Evolutionary conservation across 2,888 invertebrate species (phyloP).

Genomic region (Pseudanteris insignis): DNA sequence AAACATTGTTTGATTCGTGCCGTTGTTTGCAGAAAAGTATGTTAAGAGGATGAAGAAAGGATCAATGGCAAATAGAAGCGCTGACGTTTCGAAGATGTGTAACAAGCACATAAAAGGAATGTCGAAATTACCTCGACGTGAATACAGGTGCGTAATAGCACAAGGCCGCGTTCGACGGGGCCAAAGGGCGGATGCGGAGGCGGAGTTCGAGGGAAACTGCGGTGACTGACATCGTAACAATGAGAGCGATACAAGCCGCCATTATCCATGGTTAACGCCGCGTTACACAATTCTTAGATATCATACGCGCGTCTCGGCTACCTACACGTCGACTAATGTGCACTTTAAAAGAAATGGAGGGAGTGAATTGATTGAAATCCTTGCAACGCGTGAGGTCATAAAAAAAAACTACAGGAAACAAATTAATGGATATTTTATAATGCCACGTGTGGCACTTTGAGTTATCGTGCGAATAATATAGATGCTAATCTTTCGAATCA

Average conservation of each 20-base stretch:
- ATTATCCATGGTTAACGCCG: slow-evolving; percentile 47
- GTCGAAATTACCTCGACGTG: slow-evolving; percentile 19
- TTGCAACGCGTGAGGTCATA: slow-evolving; percentile 7
- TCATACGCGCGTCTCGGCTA: slow-evolving; percentile 28
- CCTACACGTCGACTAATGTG: slow-evolving; percentile 16
- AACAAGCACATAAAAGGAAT: slow-evolving; percentile 26
- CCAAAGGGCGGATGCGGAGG: slow-evolving; percentile 44
- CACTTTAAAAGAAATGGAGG: slow-evolving; percentile 22
- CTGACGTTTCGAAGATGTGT: slow-evolving; percentile 29
- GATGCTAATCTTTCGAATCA: no score
- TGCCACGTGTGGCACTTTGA: no score
- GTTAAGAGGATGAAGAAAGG: slow-evolving; percentile 24
- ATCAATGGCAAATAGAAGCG: slow-evolving; percentile 24
- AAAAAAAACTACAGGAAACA: slow-evolving; percentile 3
- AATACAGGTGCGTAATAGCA: slow-evolving; percentile 43
- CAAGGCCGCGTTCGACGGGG: slow-evolving; percentile 36
- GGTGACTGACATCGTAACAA: slow-evolving; percentile 50
- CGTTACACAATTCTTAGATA: slow-evolving; percentile 36
- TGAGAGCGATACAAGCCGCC: slow-evolving; percentile 52
- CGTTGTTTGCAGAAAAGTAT: slow-evolving; percentile 31
- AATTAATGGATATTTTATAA: no score
- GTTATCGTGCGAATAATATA: no score
- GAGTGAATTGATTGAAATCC: slow-evolving; percentile 27
- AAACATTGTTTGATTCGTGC: slow-evolving; percentile 26
- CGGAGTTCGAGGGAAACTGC: slow-evolving; percentile 45